Percentiles rank a stretch among this genome's conserved stretches.
Evolutionary conservation across 2,888 invertebrate species (phyloP).

Genomic region (Drosophila emarginata): DNA sequence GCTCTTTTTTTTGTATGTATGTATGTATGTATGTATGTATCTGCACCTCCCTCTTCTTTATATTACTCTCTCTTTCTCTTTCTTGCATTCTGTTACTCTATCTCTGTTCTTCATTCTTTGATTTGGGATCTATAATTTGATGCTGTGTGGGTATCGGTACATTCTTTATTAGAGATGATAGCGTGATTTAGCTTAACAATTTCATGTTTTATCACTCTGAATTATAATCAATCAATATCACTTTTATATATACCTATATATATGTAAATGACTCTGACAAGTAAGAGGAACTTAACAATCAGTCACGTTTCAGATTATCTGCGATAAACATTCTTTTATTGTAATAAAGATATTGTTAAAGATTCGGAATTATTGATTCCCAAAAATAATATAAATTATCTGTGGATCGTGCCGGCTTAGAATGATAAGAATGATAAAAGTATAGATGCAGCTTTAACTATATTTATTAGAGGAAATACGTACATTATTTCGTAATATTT

Average conservation of each 20-base stretch:
- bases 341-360: background rate
- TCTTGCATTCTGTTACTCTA: background rate
- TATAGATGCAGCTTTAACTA: too few relatives aligned
- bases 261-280: background rate
- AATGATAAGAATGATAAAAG: too few relatives aligned
- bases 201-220: too few relatives aligned
- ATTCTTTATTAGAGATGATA: background rate
- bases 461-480: too few relatives aligned
- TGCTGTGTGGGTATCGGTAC: background rate
- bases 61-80: conserved; percentile 25
- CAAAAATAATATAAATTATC: background rate
- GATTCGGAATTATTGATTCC: background rate
- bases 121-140: background rate
- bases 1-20: background rate
- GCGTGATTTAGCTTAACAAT: background rate
- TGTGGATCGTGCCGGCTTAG: background rate
- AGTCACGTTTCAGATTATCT: background rate
- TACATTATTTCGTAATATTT: too few relatives aligned
- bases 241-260: background rate
- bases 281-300: background rate
- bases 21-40: background rate
- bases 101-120: background rate
- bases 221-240: background rate
- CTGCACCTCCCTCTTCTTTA: background rate
- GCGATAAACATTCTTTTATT: background rate